A percentile compares a stretch with the other conserved stretches of the same genome.
phyloP scores from a whole-genome alignment of 2,113 vertebrate genomes.

The Circaetus cinerascens region DNA sequence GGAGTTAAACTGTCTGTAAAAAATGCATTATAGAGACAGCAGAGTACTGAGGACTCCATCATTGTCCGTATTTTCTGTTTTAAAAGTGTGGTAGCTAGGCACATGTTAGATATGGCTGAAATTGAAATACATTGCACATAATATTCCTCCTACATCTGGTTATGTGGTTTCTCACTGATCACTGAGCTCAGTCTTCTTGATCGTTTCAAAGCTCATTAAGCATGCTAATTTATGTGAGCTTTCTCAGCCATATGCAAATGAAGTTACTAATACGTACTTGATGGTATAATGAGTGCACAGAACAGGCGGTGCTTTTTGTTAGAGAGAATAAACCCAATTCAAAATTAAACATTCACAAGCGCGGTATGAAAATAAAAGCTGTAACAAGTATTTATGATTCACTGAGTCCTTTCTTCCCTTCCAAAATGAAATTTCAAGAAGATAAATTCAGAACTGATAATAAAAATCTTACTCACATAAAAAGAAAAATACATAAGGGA shows the following conservation, averaged over 20 bases:
- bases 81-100: not conserved
- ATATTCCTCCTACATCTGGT: not conserved
- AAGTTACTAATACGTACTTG: not conserved
- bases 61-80: not conserved
- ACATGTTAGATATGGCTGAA: not conserved
- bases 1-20: not conserved
- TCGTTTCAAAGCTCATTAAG: slow-evolving; percentile 24
- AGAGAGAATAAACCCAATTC: not conserved
- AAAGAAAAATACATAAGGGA: not conserved
- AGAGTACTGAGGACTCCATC: not conserved
- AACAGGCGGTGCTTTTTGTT: not conserved
- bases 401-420: not conserved
- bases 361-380: not conserved
- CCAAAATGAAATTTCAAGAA: not conserved
- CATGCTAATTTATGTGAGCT: not conserved
- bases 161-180: not conserved
- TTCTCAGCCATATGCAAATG: slow-evolving; percentile 8
- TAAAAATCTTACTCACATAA: not conserved
- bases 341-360: not conserved
- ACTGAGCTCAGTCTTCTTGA: not conserved
- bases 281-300: not conserved
- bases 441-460: not conserved
- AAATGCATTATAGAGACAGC: not conserved
- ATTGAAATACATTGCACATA: not conserved
- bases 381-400: slow-evolving; percentile 1